phyloP scores from a whole-genome alignment of 2,797 vertebrate species.

The Enteromius anoplus region DNA sequence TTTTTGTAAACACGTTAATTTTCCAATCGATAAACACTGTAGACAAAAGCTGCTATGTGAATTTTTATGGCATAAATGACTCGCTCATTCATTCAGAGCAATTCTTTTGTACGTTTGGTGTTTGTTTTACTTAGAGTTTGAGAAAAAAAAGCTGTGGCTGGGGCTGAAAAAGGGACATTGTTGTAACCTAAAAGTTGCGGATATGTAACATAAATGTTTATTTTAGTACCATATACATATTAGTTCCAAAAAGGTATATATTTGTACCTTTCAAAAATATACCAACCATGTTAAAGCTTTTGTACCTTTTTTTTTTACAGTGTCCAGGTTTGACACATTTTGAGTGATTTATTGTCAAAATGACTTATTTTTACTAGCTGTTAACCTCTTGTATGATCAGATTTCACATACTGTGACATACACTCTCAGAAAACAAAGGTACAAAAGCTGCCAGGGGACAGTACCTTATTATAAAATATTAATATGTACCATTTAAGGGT shows the following conservation, averaged over 20 bases:
- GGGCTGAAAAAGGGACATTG: neutral
- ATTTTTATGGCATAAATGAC: neutral
- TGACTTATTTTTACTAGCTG: neutral
- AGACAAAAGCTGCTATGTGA: neutral
- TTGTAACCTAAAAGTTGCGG: neutral
- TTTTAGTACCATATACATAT: neutral
- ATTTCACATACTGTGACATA: neutral
- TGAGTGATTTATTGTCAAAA: neutral
- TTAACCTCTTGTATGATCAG: neutral
- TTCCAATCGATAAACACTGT: neutral
- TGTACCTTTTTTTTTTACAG: neutral
- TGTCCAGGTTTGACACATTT: neutral
- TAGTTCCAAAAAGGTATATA: neutral
- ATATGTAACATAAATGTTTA: neutral
- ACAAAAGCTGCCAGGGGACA: neutral
- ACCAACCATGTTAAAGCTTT: neutral
- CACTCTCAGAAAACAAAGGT: neutral
- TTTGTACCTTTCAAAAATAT: neutral
- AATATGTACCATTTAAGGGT: neutral
- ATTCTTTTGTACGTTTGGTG: neutral
- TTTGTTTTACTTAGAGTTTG: neutral
- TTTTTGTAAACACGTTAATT: slow-evolving; percentile 8
- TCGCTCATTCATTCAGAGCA: neutral
- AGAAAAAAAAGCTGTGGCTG: neutral
- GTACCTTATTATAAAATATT: neutral